Conservation (phyloP, 2,888 invertebrate genomes). For the Dermolepida albohirtum region DNA sequence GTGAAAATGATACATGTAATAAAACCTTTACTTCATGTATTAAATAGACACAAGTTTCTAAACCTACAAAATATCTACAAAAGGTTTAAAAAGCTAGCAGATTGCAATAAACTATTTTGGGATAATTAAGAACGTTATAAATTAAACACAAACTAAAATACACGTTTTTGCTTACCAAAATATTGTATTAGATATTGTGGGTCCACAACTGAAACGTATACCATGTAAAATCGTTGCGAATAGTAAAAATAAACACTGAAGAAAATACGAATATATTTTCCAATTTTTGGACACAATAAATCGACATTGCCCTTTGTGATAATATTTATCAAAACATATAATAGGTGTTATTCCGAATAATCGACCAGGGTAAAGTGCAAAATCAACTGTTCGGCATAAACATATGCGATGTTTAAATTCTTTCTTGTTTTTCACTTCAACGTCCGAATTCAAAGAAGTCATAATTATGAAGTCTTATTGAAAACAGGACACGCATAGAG, state of each 20-base stretch:
- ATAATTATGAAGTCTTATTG: no score
- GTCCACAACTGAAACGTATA: conserved; percentile 36
- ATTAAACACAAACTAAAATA: no score
- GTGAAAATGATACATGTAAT: no score
- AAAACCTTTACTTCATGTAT: no score
- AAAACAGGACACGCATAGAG: no score
- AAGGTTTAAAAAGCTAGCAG: no score
- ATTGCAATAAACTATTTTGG: no score
- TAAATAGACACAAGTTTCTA: no score
- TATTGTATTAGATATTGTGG: conserved; percentile 24
- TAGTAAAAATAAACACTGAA: conserved; percentile 10
- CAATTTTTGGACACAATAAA: conserved; percentile 31
- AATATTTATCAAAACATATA: not conserved
- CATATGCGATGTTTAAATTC: conserved; percentile 26
- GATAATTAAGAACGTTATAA: no score
- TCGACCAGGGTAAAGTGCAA: conserved; percentile 22
- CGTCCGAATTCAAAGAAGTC: no score
- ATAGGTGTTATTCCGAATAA: conserved; percentile 30
- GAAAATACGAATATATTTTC: conserved; percentile 20
- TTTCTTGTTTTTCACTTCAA: not conserved
- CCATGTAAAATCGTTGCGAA: conserved; percentile 22
- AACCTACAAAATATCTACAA: no score
- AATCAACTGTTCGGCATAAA: conserved; percentile 22
- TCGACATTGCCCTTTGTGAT: conserved; percentile 16
- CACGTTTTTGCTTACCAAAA: conserved; percentile 35